Evolutionary conservation across 2,888 invertebrate genomes (phyloP).

Genomic region (Temnothorax unifasciatus): DNA sequence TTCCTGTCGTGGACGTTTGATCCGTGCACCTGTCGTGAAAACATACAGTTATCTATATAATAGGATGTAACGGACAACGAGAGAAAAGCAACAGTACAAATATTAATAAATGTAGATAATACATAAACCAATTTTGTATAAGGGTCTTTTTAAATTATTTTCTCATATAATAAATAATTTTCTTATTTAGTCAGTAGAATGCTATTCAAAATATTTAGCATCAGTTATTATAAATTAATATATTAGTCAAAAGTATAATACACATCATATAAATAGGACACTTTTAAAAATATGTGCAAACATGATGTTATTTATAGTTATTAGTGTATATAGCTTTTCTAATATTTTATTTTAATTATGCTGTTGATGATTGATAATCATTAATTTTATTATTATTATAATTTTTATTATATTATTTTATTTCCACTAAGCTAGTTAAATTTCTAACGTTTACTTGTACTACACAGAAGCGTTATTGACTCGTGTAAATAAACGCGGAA

Average conservation of each 20-base stretch:
- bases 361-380: neutral
- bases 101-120: neutral
- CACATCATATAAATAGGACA: neutral
- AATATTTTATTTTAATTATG: constrained; percentile 20
- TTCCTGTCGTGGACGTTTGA: neutral
- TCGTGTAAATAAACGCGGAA: constrained; percentile 26
- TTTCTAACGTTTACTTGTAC: constrained; percentile 5
- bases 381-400: neutral
- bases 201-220: neutral
- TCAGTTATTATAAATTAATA: constrained; percentile 9
- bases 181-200: neutral
- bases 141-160: neutral
- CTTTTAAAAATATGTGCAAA: neutral
- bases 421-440: neutral
- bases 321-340: neutral
- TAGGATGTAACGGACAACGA: neutral
- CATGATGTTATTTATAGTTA: neutral
- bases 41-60: neutral
- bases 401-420: neutral
- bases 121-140: neutral
- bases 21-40: neutral
- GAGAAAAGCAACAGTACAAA: neutral
- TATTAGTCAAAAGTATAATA: neutral
- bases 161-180: neutral
- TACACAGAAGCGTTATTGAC: constrained; percentile 18